Base-by-base conservation (phyloP, 2,797 vertebrate genomes). In the Gorsachius magnificus region DNA sequence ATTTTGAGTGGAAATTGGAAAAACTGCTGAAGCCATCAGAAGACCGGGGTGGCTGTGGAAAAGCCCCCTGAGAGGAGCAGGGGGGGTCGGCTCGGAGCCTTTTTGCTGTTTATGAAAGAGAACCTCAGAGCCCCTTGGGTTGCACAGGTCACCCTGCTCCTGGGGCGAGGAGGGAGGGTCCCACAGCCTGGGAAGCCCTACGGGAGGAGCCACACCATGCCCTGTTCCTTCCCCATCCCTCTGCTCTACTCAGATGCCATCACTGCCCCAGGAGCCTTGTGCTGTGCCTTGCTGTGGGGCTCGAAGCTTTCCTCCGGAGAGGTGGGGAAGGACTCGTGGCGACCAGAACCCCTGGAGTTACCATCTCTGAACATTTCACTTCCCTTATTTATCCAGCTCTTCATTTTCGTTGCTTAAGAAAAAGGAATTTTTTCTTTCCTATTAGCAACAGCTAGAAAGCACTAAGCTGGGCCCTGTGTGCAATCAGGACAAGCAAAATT, bases 1-100 rank as follows among this genome's bases (percentile, higher is more conserved):
- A 89, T 96, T 91, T 89, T 60, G 69, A 84, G 82, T 43, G 65
- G 85, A 93, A 87, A 84, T 74, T 72, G 82, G 88, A 65, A 89
- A 70, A 93, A 78, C 61, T 87, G 78, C 91, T 84, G 91, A 89
- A 91, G 82, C 78, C 43, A 25, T 84, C 74, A 53, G 74, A 93
- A 91, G 88, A 74, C 53, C n/a, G 66, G 18, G 75, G 63, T 45
- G 51, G 81, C 53, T 91, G 46, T 61, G 57, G 65, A 87, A 69
- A 95, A 85, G 17, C n/a, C 53, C 82, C 79, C 61, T 0, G 0
- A 11, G 56, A 66, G 71, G 46, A 78, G 56, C 45, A 46, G 24
- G 24, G 51, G 72, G 26, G 51, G 16, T 28, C 80, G 69, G 69
- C 82, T 81, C 28, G 6, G 51, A 83, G 72, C 33, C 50, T 68